These are phyloP conservation scores for Cylindroiulus punctatus DNA, from an alignment of 2,888 invertebrate genomes.

Conservation along the genomic window DNA sequence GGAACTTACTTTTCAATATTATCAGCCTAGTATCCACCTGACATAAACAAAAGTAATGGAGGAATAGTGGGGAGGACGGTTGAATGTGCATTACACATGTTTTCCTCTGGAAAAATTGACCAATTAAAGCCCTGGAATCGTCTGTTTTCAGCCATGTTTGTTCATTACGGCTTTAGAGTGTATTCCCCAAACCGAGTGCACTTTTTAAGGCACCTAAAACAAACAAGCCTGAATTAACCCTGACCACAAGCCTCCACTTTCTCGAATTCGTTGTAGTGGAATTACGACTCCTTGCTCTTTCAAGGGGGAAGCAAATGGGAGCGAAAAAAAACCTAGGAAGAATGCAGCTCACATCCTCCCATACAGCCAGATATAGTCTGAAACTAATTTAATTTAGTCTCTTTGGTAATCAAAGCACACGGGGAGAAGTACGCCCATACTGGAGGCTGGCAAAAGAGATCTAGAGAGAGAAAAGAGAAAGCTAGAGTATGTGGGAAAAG, in stretches of 20 bases:
- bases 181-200: not conserved
- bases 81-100: too few species aligned
- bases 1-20: too few species aligned
- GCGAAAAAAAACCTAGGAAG: not conserved
- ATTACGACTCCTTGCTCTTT: slow-evolving; percentile 12
- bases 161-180: not conserved
- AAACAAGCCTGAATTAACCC: slow-evolving; percentile 26
- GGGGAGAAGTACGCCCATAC: not conserved
- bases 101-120: too few species aligned
- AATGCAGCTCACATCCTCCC: slow-evolving; percentile 9
- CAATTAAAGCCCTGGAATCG: too few species aligned
- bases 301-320: slow-evolving; percentile 10
- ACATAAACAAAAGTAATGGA: too few species aligned
- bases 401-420: slow-evolving; percentile 42
- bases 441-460: not conserved
- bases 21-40: too few species aligned
- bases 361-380: slow-evolving; percentile 14
- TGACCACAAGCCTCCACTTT: slow-evolving; percentile 23
- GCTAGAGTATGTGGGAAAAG: slow-evolving; percentile 18
- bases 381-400: slow-evolving; percentile 42
- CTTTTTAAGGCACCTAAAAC: slow-evolving; percentile 24
- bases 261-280: slow-evolving; percentile 16
- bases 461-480: not conserved
- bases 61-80: too few species aligned
- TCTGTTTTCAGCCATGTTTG: not conserved